phyloP scores from a whole-genome alignment of 2,113 vertebrate species.

The Raja brachyura region DNA sequence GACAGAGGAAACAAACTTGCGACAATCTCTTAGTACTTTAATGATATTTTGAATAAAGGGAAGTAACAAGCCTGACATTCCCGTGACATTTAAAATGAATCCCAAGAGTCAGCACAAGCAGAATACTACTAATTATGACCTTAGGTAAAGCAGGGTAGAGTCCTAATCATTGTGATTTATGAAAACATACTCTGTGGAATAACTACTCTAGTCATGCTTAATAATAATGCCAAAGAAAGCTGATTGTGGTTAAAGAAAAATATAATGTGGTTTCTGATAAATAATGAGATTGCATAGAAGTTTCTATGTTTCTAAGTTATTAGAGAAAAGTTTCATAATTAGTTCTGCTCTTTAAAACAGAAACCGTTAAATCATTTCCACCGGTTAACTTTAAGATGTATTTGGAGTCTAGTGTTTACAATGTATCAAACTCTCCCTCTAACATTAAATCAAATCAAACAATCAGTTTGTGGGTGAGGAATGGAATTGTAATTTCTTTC shows the following conservation, averaged over 20 bases:
- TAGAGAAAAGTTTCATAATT: background rate
- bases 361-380: background rate
- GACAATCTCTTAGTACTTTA: background rate
- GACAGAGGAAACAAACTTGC: background rate
- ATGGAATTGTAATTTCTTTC: background rate
- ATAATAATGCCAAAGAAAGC: background rate
- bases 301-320: too few species aligned
- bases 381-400: background rate
- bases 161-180: background rate
- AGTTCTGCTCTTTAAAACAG: background rate
- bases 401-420: background rate
- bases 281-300: background rate
- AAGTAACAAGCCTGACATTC: background rate
- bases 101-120: background rate
- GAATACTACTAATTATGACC: background rate
- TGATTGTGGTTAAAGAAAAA: background rate
- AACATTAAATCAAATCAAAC: background rate
- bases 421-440: background rate
- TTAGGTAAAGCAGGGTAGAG: background rate
- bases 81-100: background rate
- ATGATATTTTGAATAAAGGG: background rate
- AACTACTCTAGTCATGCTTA: background rate
- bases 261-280: background rate
- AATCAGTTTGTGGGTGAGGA: background rate
- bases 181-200: background rate